Evolutionary conservation across 2,888 invertebrate species (phyloP), one percentile per base, ranked within the genome.

Genomic region (Drosophila recens): DNA sequence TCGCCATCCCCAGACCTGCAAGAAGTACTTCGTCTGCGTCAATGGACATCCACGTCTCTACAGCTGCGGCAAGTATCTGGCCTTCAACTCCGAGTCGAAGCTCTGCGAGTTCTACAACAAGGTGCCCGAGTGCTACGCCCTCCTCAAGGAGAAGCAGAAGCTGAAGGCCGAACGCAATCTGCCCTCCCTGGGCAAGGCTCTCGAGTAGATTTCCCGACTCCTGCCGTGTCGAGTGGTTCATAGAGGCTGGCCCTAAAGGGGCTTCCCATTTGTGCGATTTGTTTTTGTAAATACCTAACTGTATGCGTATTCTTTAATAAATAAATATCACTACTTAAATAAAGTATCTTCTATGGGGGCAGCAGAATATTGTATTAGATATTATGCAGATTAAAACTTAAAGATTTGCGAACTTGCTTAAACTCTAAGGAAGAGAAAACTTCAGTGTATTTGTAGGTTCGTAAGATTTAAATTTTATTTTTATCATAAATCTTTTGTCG

Each of bases 21-120:
- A 96, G 89, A 95, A 95, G 76, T 97, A 96, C 91, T 97, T 95
- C 93, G 93, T 97, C 43, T 97, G 97, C 90, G 94, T 97, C 1
- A 94, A 95, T 34, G 95, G 95, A 23, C 95, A 94, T 74, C 97
- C 97, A 0, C 94, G 97, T 38, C 93, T 96, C 15, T 94, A 96
- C 75, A 95, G 94, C 75, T 98, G 97, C 90, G 96, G 96, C 8
- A 95, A 95, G 62, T 96, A 95, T 77, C 94, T 95, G 38, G 97
- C 96, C 0, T 98, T 96, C 92, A 97, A 97, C 90, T 95, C 96
- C 8, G 91, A 95, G 36, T 95, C 94, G 1, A 95, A 95, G 59
- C 93, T 94, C 30, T 98, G 97, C 85, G 96, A 97, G 65, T 92
- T 90, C 75, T 91, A 91, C 74, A 90, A 87, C 49, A 89, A 91